Evolutionary conservation across 2,888 invertebrate genomes (phyloP), one percentile per base, ranked within the genome.

Genomic region (Ichneumoninae sp.): DNA sequence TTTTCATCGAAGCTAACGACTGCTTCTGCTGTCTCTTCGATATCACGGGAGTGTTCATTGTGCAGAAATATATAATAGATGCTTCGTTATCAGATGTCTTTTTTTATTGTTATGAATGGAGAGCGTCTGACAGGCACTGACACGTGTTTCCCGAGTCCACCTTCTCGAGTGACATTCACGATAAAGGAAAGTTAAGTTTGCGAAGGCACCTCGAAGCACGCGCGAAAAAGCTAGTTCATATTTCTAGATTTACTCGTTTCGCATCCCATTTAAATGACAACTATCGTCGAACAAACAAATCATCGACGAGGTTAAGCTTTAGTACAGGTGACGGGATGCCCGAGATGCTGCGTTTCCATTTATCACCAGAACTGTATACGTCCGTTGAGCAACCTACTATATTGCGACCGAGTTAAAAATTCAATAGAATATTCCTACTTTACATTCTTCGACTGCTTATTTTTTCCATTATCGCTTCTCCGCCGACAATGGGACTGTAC

Each of bases 21-120:
- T 89, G 90, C 63, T 78, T 91, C 75, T 91, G 90, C 40, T 91
- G 90, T 7, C 87, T 87, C 79, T 90, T 90, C 1, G 89, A 86
- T 66, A 90, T 88, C 74, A 89, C 68, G 2, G 90, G 89, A 0
- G 89, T 88, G 66, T 71, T 81, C 89, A 90, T 88, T 68, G 52
- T 78, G 8, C 22, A 47, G 19, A 36, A 76, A n/a, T 36, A 19
- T 57, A 68, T 47, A 65, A 50, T 19, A 1, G 8, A 30, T 7
- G 50, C 10, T 5, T 10, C 8, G 6, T 66, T 57, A 10, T 40
- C 40, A 10, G 10, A 40, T 71, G 30, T 63, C n/a, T 69, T 65
- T 13, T 57, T 19, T 69, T 16, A 57, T 19, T 69, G 47, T 6
- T 44, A 7, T 30, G 40, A 52, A 60, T 13, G 6, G 19, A 47